These are phyloP conservation scores for Tenthredo amoena DNA, from an alignment of 2,888 invertebrate genomes.

Conservation along the genomic window DNA sequence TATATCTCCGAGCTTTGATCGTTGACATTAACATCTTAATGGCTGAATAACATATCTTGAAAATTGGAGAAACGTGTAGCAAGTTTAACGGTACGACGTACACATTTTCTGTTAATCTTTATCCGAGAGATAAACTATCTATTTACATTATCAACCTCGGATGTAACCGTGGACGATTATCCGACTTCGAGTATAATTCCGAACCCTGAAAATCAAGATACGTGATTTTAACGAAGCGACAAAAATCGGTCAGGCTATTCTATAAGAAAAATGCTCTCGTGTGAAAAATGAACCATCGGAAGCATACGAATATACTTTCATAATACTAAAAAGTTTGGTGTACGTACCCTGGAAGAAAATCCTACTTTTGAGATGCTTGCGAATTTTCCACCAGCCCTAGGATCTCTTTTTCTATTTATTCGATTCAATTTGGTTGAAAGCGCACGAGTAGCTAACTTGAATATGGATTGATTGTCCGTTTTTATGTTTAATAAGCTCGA, in stretches of 20 bases:
- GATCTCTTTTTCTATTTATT: too few relatives aligned
- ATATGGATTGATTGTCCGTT: too few relatives aligned
- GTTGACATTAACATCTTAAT: conserved; percentile 38
- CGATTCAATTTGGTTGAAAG: too few relatives aligned
- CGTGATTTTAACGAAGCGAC: neutral
- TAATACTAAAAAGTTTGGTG: too few relatives aligned
- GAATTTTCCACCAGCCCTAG: too few relatives aligned
- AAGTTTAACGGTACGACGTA: conserved; percentile 4
- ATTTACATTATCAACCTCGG: neutral
- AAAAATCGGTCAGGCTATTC: neutral
- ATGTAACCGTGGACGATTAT: neutral
- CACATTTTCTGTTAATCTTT: conserved; percentile 20
- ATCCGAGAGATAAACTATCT: neutral
- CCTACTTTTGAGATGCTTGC: too few relatives aligned
- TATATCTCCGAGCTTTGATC: conserved; percentile 27
- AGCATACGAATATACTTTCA: too few relatives aligned
- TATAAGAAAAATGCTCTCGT: neutral
- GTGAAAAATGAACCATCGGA: too few relatives aligned
- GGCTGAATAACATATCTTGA: neutral
- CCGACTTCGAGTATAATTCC: neutral
- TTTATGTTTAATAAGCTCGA: neutral
- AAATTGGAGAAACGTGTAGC: conserved; percentile 11
- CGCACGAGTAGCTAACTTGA: too few relatives aligned
- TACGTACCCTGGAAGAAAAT: too few relatives aligned
- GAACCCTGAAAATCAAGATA: neutral